Evolutionary conservation across 2,113 vertebrate species (phyloP).

Genomic region (Noturus placidus): DNA sequence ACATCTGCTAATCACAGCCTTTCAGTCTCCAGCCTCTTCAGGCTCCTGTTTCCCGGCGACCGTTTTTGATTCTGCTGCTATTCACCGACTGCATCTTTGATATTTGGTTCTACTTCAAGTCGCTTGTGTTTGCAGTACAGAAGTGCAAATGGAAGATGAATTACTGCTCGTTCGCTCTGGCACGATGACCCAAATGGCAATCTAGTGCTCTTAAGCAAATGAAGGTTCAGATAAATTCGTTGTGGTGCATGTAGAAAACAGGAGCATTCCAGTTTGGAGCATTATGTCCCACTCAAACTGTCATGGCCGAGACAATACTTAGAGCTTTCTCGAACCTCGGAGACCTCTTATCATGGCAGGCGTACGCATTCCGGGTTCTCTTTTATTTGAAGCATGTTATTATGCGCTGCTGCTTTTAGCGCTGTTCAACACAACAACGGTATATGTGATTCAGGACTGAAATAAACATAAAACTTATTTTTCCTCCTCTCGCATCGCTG

Average conservation of each 20-base stretch:
- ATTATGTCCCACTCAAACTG: neutral
- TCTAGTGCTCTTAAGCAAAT: conserved; percentile 14
- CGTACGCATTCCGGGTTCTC: neutral
- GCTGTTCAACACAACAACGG: neutral
- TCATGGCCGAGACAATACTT: neutral
- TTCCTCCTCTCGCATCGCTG: no score
- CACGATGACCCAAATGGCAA: neutral
- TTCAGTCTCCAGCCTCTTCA: neutral
- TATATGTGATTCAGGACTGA: neutral
- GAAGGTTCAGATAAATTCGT: neutral
- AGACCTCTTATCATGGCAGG: neutral
- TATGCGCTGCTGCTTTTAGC: conserved; percentile 5
- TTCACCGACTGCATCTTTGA: neutral
- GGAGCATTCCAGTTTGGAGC: neutral
- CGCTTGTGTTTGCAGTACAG: neutral
- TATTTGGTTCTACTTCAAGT: neutral
- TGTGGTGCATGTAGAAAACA: neutral
- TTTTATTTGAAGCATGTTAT: conserved; percentile 10
- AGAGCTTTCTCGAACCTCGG: neutral
- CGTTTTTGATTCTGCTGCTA: neutral
- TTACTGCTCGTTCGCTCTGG: neutral
- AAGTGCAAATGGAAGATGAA: conserved; percentile 18
- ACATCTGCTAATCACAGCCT: neutral
- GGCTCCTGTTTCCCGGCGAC: neutral
- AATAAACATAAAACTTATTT: neutral